Evolutionary conservation across 2,797 vertebrate genomes (phyloP).

Genomic region (Periparus ater): DNA sequence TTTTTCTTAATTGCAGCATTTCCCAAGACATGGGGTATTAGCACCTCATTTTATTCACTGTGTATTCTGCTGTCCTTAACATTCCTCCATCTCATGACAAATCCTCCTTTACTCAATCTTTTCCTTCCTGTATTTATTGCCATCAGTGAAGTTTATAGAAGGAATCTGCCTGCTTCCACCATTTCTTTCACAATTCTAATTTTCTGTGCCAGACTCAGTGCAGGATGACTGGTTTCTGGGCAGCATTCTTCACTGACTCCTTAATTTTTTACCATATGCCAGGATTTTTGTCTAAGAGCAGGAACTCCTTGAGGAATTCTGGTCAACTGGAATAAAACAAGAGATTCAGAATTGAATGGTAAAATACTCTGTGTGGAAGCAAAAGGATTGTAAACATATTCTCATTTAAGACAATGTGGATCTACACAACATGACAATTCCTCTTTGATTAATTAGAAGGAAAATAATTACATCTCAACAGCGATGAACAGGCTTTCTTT

Average conservation of each 20-base stretch:
- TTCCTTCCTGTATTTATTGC: neutral
- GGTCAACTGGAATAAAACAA: neutral
- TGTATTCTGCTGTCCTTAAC: neutral
- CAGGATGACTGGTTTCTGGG: neutral
- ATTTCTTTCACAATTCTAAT: neutral
- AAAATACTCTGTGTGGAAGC: neutral
- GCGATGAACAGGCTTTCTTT: neutral
- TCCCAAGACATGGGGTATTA: neutral
- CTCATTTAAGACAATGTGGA: neutral
- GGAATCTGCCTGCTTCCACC: neutral
- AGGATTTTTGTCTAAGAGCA: neutral
- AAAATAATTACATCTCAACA: neutral
- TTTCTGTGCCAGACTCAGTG: neutral
- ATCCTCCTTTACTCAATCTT: neutral
- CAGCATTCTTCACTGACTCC: neutral
- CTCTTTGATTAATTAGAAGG: neutral
- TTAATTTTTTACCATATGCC: neutral
- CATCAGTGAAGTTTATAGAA: neutral
- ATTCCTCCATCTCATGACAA: neutral
- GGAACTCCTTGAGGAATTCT: neutral
- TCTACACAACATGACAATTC: accelerated
- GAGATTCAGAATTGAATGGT: neutral
- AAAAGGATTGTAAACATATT: neutral
- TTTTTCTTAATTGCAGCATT: neutral
- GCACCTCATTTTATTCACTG: neutral